Evolutionary conservation across 2,797 vertebrate species (phyloP).

Genomic region (Acanthurus leucopareius): DNA sequence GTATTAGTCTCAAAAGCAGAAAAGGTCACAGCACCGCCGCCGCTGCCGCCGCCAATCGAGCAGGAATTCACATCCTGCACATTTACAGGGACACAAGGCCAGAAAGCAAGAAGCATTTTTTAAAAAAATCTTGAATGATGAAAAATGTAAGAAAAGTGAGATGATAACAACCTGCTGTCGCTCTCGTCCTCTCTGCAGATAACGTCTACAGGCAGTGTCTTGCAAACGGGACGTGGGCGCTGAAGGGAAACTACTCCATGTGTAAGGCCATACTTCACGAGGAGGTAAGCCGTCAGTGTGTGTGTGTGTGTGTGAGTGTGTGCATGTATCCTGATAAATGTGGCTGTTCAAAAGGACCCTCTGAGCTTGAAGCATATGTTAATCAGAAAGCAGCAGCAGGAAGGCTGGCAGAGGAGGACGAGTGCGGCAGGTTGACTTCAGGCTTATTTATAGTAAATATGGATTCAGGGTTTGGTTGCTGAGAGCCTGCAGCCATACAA

Average conservation of each 20-base stretch:
- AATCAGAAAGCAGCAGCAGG: slow-evolving; percentile 26
- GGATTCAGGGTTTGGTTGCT: slow-evolving; percentile 34
- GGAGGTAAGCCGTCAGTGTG: slow-evolving; percentile 86
- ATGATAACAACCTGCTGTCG: background rate
- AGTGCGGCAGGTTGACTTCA: slow-evolving; percentile 1
- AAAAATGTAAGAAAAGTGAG: background rate
- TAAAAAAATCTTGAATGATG: too few species aligned
- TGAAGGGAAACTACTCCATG: slow-evolving; percentile 94
- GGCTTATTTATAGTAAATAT: slow-evolving; percentile 52
- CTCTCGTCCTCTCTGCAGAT: slow-evolving; percentile 80
- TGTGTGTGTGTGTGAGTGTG: background rate
- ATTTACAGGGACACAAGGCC: background rate
- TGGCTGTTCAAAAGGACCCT: slow-evolving; percentile 13
- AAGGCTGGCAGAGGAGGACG: slow-evolving; percentile 26
- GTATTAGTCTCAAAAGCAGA: slow-evolving; percentile 62
- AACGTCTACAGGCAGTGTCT: slow-evolving; percentile 94
- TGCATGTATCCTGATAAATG: slow-evolving; percentile 40
- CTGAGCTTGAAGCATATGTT: slow-evolving; percentile 22
- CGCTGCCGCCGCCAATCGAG: background rate
- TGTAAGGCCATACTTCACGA: slow-evolving; percentile 94
- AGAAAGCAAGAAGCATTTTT: background rate
- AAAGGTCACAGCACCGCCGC: slow-evolving; percentile 59
- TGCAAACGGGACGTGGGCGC: slow-evolving; percentile 93
- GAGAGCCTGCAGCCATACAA: slow-evolving; percentile 6
- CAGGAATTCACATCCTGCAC: background rate